Evolutionary conservation across 2,888 invertebrate genomes (phyloP).

Genomic region (Eupeodes latifasciatus): DNA sequence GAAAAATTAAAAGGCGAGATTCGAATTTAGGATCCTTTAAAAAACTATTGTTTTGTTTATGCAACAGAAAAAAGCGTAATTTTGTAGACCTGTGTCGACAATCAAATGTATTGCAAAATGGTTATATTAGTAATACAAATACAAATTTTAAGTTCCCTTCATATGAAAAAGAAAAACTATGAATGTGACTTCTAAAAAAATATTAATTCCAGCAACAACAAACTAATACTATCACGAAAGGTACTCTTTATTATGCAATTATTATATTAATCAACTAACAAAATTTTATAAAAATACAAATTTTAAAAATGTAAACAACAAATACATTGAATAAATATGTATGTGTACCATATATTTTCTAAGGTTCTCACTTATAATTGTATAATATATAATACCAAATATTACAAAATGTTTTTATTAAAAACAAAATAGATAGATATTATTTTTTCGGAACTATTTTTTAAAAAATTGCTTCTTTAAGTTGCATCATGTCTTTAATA

Average conservation of each 20-base stretch:
- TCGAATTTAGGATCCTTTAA: too few species aligned
- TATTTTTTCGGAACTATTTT: conserved; percentile 4
- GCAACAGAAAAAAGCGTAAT: too few species aligned
- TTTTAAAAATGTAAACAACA: conserved; percentile 35
- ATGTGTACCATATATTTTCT: neutral
- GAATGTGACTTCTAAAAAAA: too few species aligned
- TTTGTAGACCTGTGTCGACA: too few species aligned
- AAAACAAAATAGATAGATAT: neutral
- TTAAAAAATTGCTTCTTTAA: conserved; percentile 37
- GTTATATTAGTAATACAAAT: too few species aligned
- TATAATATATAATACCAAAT: conserved; percentile 35
- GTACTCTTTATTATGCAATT: conserved; percentile 34
- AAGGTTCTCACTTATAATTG: conserved; percentile 18
- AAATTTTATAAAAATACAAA: conserved; percentile 70
- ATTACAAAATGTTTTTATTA: conserved; percentile 12
- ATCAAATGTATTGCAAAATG: too few species aligned
- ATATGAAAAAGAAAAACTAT: too few species aligned
- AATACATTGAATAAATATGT: conserved; percentile 2
- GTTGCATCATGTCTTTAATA: conserved; percentile 38
- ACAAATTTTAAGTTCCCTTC: too few species aligned
- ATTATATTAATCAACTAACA: conserved; percentile 37
- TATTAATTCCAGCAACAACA: neutral
- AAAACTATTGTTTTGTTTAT: too few species aligned
- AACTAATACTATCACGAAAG: neutral
- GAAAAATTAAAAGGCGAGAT: too few species aligned